Evolutionary conservation across 1,140 invertebrate species (phyloP).

Genomic region (Conus betulinus): DNA sequence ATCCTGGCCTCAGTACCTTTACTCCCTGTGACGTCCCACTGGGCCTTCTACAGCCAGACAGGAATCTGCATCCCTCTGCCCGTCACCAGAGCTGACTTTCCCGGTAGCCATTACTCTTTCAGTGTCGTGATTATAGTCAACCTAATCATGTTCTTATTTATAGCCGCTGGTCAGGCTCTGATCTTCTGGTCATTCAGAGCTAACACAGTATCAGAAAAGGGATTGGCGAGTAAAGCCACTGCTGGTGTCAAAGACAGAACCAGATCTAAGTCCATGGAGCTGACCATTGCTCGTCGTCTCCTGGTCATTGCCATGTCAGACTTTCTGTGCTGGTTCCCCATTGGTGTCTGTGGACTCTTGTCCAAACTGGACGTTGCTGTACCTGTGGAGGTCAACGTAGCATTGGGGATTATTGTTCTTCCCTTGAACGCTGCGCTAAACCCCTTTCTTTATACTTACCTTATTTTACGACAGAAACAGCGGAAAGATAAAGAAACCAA

Average conservation of each 20-base stretch:
- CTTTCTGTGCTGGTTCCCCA: slow-evolving; percentile 1
- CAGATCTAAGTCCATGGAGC: slow-evolving; percentile 13
- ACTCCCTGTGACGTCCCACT: not conserved
- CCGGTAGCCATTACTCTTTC: not conserved
- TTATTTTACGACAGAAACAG: too few relatives aligned
- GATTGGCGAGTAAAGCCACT: too few relatives aligned
- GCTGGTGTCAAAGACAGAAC: too few relatives aligned
- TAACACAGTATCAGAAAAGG: not conserved
- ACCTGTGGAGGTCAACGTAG: too few relatives aligned
- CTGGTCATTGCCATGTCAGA: not conserved
- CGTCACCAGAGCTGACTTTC: not conserved
- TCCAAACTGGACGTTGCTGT: too few relatives aligned
- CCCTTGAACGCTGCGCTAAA: too few relatives aligned
- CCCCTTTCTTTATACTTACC: too few relatives aligned
- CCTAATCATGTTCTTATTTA: slow-evolving; percentile 8
- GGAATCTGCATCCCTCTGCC: slow-evolving; percentile 14
- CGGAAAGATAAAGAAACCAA: too few relatives aligned
- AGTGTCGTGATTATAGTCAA: slow-evolving; percentile 49
- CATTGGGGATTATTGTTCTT: too few relatives aligned
- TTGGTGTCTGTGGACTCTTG: too few relatives aligned
- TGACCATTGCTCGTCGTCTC: slow-evolving; percentile 1
- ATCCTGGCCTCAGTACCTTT: slow-evolving; percentile 9
- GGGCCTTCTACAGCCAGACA: slow-evolving; percentile 18
- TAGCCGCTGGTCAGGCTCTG: slow-evolving; percentile 44
- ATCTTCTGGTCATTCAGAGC: slow-evolving; percentile 42